Base-by-base conservation (phyloP, 1,140 invertebrate species). In the Cydia strobilella region DNA sequence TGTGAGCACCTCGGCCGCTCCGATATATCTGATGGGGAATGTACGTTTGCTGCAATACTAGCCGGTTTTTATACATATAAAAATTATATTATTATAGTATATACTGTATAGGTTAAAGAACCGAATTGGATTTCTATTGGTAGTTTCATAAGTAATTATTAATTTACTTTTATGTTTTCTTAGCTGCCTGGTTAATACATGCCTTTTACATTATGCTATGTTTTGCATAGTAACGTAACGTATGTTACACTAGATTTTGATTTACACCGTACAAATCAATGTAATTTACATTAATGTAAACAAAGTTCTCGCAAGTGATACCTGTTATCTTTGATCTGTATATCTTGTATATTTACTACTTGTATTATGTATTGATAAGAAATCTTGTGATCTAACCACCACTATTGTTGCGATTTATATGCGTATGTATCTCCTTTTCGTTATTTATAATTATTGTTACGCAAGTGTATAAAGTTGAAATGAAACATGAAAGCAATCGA, bases 321-420 rank as follows among this genome's bases (percentile, higher is more conserved):
- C 39, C 20, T 18, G 45, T 13, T 73, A 7, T 23, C 0, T 73
- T 73, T 69, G 65, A 73, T 73, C 54, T 73, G 72, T 51, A 69
- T 51, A 73, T 73, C 42, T 51, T 73, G 72, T 73, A 25, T 73
- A 73, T 25, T 72, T 73, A 35, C 65, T 12, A 51, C 54, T 59
- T 23, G 18, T 59, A 59, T 59, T 23, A 69, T 69, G n/a, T 69
- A 69, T 69, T 39, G n/a, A 69, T 69, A 69, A 69, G 65, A 39
- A 69, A 69, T 69, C 65, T 69, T 31, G 65, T 69, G 27, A 69
- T 69, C 27, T 69, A 35, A 69, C 65, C 10, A 69, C 65, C 31
- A 69, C 63, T 65, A 69, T 69, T 69, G 65, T 35, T 69, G n/a
- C n/a, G 18, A 39, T 69, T 69, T 69, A 59, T 59, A 59, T 18